These are phyloP conservation scores for Potamilus streckersoni DNA, from an alignment of 1,140 invertebrate genomes.

Conservation along the genomic window DNA sequence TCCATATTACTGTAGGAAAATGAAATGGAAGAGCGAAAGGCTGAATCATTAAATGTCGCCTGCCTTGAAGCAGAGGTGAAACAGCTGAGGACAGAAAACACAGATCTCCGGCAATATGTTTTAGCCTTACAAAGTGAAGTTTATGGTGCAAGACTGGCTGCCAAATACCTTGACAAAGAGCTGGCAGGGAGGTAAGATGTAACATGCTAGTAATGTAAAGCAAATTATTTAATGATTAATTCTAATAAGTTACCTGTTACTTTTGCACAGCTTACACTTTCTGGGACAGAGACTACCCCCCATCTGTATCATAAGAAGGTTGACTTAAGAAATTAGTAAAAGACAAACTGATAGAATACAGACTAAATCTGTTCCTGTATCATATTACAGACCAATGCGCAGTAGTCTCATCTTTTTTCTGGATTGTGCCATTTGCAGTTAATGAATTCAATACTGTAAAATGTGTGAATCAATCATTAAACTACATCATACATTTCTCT, in stretches of 20 bases:
- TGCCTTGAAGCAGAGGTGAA: constrained; percentile 75
- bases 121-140: constrained; percentile 83
- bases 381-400: background rate
- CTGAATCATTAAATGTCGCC: constrained; percentile 62
- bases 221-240: background rate
- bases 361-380: background rate
- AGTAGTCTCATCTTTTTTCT: constrained; percentile 1
- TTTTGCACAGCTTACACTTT: background rate
- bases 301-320: background rate
- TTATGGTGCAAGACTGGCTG: constrained; percentile 83
- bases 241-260: background rate
- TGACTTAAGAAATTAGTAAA: background rate
- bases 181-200: constrained; percentile 77
- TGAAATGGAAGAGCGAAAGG: constrained; percentile 68
- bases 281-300: background rate
- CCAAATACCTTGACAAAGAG: constrained; percentile 89
- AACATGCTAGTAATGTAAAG: background rate
- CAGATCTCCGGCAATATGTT: constrained; percentile 77
- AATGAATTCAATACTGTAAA: no score
- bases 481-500: no score
- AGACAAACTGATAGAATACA: no score
- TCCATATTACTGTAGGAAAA: constrained; percentile 57
- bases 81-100: constrained; percentile 78
- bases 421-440: background rate
- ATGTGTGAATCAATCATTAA: no score